A percentile compares a stretch with the other conserved stretches of the same genome.
Evolutionary conservation across 2,888 invertebrate genomes (phyloP).

Genomic region (Folsomia manolachei): DNA sequence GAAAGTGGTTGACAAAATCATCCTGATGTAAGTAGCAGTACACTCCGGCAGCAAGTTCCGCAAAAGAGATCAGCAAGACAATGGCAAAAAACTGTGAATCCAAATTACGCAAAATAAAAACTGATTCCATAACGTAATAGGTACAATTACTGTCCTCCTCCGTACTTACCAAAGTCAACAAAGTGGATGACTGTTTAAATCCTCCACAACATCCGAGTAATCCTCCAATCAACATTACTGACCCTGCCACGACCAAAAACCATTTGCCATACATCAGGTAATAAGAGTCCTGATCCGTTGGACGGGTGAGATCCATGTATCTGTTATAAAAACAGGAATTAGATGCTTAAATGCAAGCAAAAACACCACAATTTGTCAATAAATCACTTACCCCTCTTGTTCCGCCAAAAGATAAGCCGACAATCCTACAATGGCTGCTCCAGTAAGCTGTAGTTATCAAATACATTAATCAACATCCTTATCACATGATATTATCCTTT

Average conservation of each 20-base stretch:
- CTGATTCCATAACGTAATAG: not conserved
- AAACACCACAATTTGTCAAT: too few relatives aligned
- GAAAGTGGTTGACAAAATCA: conserved; percentile 45
- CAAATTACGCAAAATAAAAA: not conserved
- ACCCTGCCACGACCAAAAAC: conserved; percentile 46
- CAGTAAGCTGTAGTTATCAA: conserved; percentile 38
- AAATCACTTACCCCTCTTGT: conserved; percentile 37
- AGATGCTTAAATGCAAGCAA: too few relatives aligned
- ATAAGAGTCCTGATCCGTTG: conserved; percentile 35
- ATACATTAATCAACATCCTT: conserved; percentile 1
- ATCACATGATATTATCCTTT: not conserved
- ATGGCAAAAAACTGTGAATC: conserved; percentile 44
- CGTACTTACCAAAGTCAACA: conserved; percentile 47
- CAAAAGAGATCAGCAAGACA: conserved; percentile 45
- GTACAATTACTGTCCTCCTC: too few relatives aligned
- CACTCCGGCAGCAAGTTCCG: conserved; percentile 47
- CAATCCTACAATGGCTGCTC: conserved; percentile 44
- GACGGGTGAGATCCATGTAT: conserved; percentile 39
- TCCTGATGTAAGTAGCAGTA: conserved; percentile 46
- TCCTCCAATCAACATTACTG: conserved; percentile 45
- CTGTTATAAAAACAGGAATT: too few relatives aligned
- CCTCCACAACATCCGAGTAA: conserved; percentile 49
- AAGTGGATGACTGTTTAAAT: conserved; percentile 43
- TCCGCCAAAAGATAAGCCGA: conserved; percentile 45
- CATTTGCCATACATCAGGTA: conserved; percentile 46